phyloP scores from a whole-genome alignment of 2,113 vertebrate genomes.

The Tachuris rubrigastra region DNA sequence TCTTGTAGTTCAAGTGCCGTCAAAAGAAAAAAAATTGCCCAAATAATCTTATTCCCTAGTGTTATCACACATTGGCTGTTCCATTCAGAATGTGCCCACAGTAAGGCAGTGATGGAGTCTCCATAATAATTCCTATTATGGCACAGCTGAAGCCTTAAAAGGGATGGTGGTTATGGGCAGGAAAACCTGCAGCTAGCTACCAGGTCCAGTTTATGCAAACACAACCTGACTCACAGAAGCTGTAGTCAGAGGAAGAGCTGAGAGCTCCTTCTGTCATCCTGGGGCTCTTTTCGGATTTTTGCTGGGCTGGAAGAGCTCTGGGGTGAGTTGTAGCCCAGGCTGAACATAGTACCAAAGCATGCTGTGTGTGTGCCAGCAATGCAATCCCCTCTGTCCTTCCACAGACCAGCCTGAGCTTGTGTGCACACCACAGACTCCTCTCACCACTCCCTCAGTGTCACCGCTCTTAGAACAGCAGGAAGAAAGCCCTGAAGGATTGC shows the following conservation, averaged over 20 bases:
- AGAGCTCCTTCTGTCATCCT: conserved; percentile 28
- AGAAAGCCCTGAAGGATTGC: neutral
- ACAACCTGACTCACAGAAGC: conserved; percentile 63
- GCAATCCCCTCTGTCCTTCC: neutral
- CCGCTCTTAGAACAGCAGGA: neutral
- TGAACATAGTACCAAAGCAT: neutral
- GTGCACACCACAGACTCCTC: neutral
- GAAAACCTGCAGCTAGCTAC: conserved; percentile 58
- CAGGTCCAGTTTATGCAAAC: conserved; percentile 54
- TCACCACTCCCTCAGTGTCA: neutral
- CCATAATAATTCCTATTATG: neutral
- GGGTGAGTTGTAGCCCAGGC: neutral
- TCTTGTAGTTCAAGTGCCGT: neutral
- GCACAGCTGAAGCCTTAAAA: neutral
- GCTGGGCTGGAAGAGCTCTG: neutral
- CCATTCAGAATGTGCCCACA: neutral
- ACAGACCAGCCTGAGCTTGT: neutral
- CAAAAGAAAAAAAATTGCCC: conserved; percentile 39
- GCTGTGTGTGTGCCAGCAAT: neutral
- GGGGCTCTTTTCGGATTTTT: neutral
- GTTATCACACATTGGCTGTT: neutral
- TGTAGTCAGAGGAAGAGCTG: neutral
- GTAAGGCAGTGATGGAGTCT: neutral
- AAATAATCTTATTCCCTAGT: conserved; percentile 16
- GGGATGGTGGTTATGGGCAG: neutral